Evolutionary conservation across 2,888 invertebrate genomes (phyloP), one percentile per base, ranked within the genome.

Genomic region (Ornithoptera priamus): DNA sequence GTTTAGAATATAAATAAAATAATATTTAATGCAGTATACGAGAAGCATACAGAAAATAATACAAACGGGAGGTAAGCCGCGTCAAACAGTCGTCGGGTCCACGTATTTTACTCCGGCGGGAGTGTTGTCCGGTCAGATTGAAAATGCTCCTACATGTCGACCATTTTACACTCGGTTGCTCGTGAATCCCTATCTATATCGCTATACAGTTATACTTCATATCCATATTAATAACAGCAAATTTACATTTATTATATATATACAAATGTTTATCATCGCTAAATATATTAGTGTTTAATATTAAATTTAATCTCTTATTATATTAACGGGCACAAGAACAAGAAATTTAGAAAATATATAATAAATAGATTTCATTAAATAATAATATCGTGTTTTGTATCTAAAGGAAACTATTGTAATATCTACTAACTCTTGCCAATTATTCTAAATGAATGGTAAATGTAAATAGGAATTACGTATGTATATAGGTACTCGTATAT

Each of bases 201-300:
- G 80, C 85, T 87, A 88, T 88, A 88, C 86, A 89, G 86, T 88
- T 90, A 89, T 88, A 84, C 85, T 86, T 85, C 84, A 88, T 87
- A 88, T 80, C 81, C 77, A 59, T 59, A 57, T 65, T 65, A 74
- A 72, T 80, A 79, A 75, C 74, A 80, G 57, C 68, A 64, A 70
- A 69, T 59, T 72, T 68, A 22, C 30, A 70, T 67, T 53, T 53
- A 53, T 18, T n/a, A 17, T 15, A 12, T 18, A 53, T 53, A 17
- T 6, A 53, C 5, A 53, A 30, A 30, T 53, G 10, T 39, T 39
- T 39, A 39, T 10, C 1, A 1, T 10, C 39, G 8, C 39, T 39
- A 39, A 39, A 39, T 39, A 10, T 39, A 10, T 39, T 39, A 39
- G 39, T 39, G 39, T 10, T 39, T 39, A 39, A 39, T 10, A 39